These are phyloP conservation scores for Diarsia mendica DNA, from an alignment of 2,888 invertebrate species.

Conservation along the genomic window DNA sequence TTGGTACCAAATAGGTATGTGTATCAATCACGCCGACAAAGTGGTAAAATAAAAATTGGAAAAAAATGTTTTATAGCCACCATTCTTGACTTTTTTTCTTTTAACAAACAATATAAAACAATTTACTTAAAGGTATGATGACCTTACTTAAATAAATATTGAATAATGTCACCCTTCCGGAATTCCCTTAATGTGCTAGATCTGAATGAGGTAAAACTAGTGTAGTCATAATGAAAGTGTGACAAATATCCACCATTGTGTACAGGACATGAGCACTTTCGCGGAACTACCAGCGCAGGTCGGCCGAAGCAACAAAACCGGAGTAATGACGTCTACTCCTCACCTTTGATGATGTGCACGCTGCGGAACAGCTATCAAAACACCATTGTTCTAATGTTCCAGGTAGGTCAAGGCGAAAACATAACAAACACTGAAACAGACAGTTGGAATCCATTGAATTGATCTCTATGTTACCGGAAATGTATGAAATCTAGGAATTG, in stretches of 20 bases:
- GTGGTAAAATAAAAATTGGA: too few relatives aligned
- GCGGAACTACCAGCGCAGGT: constrained; percentile 37
- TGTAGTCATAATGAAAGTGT: constrained; percentile 36
- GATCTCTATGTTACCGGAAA: too few relatives aligned
- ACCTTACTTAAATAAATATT: too few relatives aligned
- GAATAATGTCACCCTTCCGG: not conserved
- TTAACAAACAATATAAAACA: too few relatives aligned
- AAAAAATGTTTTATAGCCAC: too few relatives aligned
- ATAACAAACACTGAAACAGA: not conserved
- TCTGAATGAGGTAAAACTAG: not conserved
- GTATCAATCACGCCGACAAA: too few relatives aligned
- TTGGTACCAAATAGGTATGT: too few relatives aligned
- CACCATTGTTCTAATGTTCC: constrained; percentile 47
- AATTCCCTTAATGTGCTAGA: not conserved
- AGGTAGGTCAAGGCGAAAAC: constrained; percentile 17
- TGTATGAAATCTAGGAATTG: too few relatives aligned
- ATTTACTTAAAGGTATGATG: too few relatives aligned
- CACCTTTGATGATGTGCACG: constrained; percentile 14
- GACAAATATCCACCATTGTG: constrained; percentile 28
- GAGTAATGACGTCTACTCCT: constrained; percentile 39
- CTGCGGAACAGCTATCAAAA: constrained; percentile 42
- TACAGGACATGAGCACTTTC: constrained; percentile 41
- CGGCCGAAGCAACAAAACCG: constrained; percentile 36
- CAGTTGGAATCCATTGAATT: not conserved
- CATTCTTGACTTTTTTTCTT: too few relatives aligned